Conservation (phyloP, 2,113 vertebrate genomes). For the Lagopus muta region DNA sequence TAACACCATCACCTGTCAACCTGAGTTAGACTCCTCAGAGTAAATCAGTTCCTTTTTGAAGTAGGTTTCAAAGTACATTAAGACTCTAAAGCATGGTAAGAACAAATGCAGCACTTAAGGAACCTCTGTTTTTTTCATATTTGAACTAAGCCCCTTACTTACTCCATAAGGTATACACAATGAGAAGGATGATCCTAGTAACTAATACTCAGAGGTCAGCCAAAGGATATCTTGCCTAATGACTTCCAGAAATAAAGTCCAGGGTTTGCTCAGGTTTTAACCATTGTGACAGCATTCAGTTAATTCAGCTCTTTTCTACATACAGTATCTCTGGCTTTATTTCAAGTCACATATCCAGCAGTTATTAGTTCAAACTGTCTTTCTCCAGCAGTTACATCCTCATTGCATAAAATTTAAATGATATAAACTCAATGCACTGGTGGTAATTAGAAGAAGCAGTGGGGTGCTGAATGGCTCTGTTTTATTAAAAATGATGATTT, state of each 20-base stretch:
- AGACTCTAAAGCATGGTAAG: background rate
- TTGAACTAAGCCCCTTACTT: background rate
- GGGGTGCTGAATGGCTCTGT: background rate
- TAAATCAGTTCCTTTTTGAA: background rate
- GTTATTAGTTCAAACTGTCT: background rate
- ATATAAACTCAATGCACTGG: background rate
- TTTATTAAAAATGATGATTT: background rate
- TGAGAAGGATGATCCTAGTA: background rate
- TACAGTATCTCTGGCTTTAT: background rate
- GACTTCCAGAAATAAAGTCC: conserved; percentile 42
- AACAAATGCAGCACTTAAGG: background rate
- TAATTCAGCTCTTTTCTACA: background rate
- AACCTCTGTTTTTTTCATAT: background rate
- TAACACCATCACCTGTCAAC: background rate
- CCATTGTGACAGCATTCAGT: background rate
- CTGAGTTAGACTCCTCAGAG: background rate
- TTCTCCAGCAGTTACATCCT: background rate
- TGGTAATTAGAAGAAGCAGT: background rate
- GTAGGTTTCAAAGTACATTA: background rate
- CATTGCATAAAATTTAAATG: background rate
- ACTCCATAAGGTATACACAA: background rate
- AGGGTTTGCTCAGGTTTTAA: background rate
- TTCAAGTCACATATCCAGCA: background rate
- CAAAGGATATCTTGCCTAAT: conserved; percentile 30
- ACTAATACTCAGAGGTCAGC: conserved; percentile 13